Percentiles rank a stretch among this genome's conserved stretches.
phyloP scores from a whole-genome alignment of 1,140 invertebrate genomes.

The Aethina tumida region DNA sequence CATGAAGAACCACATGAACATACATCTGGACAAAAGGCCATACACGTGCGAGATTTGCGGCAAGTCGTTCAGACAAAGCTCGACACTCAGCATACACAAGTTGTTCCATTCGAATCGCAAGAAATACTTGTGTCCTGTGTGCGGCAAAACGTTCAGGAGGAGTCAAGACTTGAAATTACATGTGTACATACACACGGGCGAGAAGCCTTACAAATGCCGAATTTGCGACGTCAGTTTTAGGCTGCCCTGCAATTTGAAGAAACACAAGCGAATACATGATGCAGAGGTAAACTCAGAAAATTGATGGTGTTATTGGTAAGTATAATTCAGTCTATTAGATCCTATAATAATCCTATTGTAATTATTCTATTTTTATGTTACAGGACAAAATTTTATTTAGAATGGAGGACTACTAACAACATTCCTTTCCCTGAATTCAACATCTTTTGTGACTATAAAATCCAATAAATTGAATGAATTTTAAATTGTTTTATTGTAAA shows the following conservation, averaged over 20 bases:
- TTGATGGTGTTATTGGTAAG: too few relatives aligned
- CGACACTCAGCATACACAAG: conserved; percentile 81
- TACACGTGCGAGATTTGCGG: conserved; percentile 54
- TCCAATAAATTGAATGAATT: too few relatives aligned
- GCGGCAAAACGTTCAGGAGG: conserved; percentile 23
- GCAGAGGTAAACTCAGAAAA: too few relatives aligned
- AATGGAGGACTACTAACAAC: too few relatives aligned
- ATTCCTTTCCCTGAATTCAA: too few relatives aligned
- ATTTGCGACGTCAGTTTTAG: conserved; percentile 20
- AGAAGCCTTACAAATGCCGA: conserved; percentile 26
- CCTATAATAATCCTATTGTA: too few relatives aligned
- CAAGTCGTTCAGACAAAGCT: conserved; percentile 27
- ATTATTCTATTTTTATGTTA: too few relatives aligned
- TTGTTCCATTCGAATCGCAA: conserved; percentile 80
- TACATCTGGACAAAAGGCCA: conserved; percentile 51
- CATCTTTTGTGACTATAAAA: too few relatives aligned
- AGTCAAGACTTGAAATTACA: conserved; percentile 25
- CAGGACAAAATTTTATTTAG: too few relatives aligned
- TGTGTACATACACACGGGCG: conserved; percentile 24
- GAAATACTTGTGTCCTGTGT: conserved; percentile 83
- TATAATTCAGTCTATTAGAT: too few relatives aligned
- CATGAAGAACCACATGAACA: conserved; percentile 51
- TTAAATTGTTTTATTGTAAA: too few relatives aligned
- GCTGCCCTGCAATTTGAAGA: conserved; percentile 20
- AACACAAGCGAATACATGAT: conserved; percentile 22